A percentile compares a stretch with the other conserved stretches of the same genome.
Conservation (phyloP, 2,797 vertebrate genomes). For the Smutsia temminckii region DNA sequence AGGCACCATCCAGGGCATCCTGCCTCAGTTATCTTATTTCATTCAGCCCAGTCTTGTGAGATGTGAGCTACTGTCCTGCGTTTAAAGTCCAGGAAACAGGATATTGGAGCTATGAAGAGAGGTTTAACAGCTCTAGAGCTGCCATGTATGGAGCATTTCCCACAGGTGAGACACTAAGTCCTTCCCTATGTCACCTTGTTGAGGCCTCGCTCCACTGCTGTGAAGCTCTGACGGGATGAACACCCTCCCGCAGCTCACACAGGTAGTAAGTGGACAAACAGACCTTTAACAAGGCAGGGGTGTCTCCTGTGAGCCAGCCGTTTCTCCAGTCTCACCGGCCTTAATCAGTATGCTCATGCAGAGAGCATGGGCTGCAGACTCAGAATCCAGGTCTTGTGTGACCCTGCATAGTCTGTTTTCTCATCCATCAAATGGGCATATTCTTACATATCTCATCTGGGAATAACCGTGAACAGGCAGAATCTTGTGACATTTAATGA, state of each 20-base stretch:
- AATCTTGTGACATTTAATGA: neutral
- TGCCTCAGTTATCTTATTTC: neutral
- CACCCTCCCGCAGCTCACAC: fast-evolving
- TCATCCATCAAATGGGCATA: neutral
- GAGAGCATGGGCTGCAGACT: neutral
- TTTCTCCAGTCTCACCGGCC: neutral
- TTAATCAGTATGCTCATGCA: neutral
- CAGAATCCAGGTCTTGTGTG: neutral
- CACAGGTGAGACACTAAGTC: too few relatives aligned
- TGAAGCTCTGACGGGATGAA: neutral
- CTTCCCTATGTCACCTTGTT: fast-evolving
- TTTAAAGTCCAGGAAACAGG: neutral
- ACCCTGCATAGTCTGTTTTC: neutral
- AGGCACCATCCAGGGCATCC: neutral
- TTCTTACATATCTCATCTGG: neutral
- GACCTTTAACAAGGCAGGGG: neutral
- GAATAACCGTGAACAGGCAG: neutral
- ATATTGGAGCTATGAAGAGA: neutral
- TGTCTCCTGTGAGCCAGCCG: neutral
- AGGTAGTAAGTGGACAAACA: neutral
- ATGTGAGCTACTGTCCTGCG: neutral
- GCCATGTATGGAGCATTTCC: fast-evolving
- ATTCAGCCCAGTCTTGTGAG: neutral
- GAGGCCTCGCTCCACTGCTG: neutral
- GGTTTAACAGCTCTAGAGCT: too few relatives aligned